A percentile compares a stretch with the other conserved stretches of the same genome.
Conservation (phyloP, 2,888 invertebrate genomes). For the Drosophila incognita region DNA sequence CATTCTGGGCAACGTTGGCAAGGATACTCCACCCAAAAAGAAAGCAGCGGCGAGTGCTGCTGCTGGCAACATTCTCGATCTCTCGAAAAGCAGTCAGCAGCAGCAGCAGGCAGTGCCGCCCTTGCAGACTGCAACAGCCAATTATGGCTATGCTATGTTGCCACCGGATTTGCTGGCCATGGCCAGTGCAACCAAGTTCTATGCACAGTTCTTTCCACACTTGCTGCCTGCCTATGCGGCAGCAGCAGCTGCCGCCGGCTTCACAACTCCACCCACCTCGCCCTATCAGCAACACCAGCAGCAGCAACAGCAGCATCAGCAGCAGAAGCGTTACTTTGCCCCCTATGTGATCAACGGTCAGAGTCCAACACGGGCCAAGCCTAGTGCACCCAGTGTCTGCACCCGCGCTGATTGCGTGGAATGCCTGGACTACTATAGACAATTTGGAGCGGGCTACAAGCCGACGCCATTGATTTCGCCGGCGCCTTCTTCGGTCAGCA, state of each 20-base stretch:
- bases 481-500: conserved; percentile 72
- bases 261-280: conserved; percentile 62
- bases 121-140: conserved; percentile 4
- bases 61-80: conserved; percentile 74
- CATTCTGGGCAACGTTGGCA: conserved; percentile 59
- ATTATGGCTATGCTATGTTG: conserved; percentile 58
- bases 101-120: neutral
- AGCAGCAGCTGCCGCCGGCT: conserved; percentile 72
- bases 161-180: conserved; percentile 80
- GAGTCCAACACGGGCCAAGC: conserved; percentile 43
- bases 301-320: conserved; percentile 37
- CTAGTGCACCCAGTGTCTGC: conserved; percentile 49
- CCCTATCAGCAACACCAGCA: conserved; percentile 65
- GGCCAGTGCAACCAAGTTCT: conserved; percentile 82
- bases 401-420: conserved; percentile 74
- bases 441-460: conserved; percentile 54
- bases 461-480: conserved; percentile 71
- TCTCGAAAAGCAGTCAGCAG: conserved; percentile 75
- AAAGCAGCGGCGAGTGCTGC: conserved; percentile 12
- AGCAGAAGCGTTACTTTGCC: conserved; percentile 74
- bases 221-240: conserved; percentile 76
- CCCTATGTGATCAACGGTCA: conserved; percentile 69
- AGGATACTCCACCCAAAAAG: conserved; percentile 32
- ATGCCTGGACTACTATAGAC: conserved; percentile 77
- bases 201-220: conserved; percentile 83